Base-by-base conservation (phyloP, 2,888 invertebrate genomes). In the Patella pellucida region DNA sequence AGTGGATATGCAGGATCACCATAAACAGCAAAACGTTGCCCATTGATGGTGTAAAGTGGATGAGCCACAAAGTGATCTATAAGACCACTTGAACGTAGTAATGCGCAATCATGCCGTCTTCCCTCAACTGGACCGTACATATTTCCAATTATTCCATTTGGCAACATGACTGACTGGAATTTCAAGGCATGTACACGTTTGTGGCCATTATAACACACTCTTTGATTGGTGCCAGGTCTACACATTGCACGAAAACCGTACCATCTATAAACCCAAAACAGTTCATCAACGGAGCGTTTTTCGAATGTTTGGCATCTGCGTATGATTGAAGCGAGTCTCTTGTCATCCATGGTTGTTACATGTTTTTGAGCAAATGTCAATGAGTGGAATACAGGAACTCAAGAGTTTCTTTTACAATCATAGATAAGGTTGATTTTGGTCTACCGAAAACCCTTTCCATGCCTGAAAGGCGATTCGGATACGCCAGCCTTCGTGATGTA, bases 111-210 rank as follows among this genome's bases (percentile, higher is more conserved):
- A 52, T 74, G 74, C 15, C 69, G 52, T 41, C 52, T 69, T n/a
- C 62, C 70, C 12, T 52, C 74, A 54, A 69, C 41, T 4, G 56
- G 74, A 52, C 74, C 74, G 7, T 27, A 74, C 62, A 74, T 15
- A 31, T 69, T 56, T 15, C 52, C 73, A 19, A 81, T 79, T 23
- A 81, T 51, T 31, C 80, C 78, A 73, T 78, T 78, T 31, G 80
- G 76, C 56, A 73, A 27, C 54, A 72, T 72, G 12, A 81, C 52
- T n/a, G 80, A 76, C 52, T 80, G 80, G 52, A 71, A 77, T 27
- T 76, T 79, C 15, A 74, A 51, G 19, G 70, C 71, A 74, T 79
- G 78, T 15, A 71, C 23, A 7, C 77, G 19, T 74, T 75, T 80
- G 56, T 78, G 80, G 1, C 78, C 76, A 77, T 70, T 74, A 54